These are phyloP conservation scores for Rhinichthys osculus DNA, from an alignment of 2,797 vertebrate species.

Conservation along the genomic window DNA sequence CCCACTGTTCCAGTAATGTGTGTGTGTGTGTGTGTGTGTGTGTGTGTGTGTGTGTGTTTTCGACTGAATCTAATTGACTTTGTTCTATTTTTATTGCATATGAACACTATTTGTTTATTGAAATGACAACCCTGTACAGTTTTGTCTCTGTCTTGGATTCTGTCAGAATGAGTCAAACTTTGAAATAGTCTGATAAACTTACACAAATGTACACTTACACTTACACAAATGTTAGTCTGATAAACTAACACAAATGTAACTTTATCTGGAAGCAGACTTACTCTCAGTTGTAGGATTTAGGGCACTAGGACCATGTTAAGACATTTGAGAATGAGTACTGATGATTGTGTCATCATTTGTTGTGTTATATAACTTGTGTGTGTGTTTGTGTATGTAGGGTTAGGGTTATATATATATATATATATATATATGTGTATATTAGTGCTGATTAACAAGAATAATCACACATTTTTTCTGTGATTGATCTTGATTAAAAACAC, in stretches of 20 bases:
- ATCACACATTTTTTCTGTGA: too few species aligned
- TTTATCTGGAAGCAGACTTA: not conserved
- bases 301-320: not conserved
- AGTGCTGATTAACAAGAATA: too few species aligned
- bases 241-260: not conserved
- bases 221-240: not conserved
- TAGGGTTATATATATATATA: too few species aligned
- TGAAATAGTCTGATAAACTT: not conserved
- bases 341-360: not conserved
- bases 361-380: not conserved
- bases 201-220: not conserved
- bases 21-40: not conserved
- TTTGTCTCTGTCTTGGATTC: not conserved
- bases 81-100: conserved; percentile 19
- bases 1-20: too few species aligned
- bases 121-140: not conserved
- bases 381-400: too few species aligned
- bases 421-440: too few species aligned
- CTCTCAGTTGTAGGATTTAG: not conserved
- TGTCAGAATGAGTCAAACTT: not conserved
- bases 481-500: too few species aligned
- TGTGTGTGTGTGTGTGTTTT: not conserved
- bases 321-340: not conserved
- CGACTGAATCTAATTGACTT: not conserved
- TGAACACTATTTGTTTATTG: not conserved